phyloP scores from a whole-genome alignment of 2,888 invertebrate species.

The Tholera decimalis region DNA sequence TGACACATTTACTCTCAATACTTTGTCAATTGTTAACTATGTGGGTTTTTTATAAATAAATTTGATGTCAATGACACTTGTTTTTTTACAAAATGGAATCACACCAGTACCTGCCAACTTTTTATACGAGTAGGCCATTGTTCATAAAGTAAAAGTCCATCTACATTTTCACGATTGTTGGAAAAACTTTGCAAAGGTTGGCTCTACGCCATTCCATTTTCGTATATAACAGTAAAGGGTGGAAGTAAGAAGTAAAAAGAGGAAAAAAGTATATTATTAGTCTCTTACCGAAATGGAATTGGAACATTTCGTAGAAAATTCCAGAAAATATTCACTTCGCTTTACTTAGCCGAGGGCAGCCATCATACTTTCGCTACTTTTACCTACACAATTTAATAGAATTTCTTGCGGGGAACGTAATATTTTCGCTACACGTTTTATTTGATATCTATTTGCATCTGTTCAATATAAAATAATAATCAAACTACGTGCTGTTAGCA shows the following conservation, averaged over 20 bases:
- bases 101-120: constrained; percentile 9
- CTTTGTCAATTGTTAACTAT: constrained; percentile 41
- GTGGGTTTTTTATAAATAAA: constrained; percentile 26
- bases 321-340: constrained; percentile 89
- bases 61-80: constrained; percentile 8
- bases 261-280: constrained; percentile 91
- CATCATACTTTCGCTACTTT: constrained; percentile 88
- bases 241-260: constrained; percentile 91
- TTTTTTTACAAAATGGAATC: constrained; percentile 22
- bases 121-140: constrained; percentile 41
- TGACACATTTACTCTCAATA: constrained; percentile 44
- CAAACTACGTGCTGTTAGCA: constrained; percentile 36
- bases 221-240: constrained; percentile 90
- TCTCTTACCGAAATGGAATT: constrained; percentile 91
- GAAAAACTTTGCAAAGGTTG: constrained; percentile 58
- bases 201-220: constrained; percentile 79
- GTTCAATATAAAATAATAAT: constrained; percentile 54
- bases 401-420: constrained; percentile 80
- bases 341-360: constrained; percentile 86
- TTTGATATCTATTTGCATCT: constrained; percentile 68
- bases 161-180: constrained; percentile 53
- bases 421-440: constrained; percentile 74
- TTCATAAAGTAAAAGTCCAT: constrained; percentile 52
- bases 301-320: constrained; percentile 90
- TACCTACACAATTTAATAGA: constrained; percentile 85